A percentile compares a stretch with the other conserved stretches of the same genome.
Conservation (phyloP, 2,888 invertebrate genomes). For the Tenodera sinensis region DNA sequence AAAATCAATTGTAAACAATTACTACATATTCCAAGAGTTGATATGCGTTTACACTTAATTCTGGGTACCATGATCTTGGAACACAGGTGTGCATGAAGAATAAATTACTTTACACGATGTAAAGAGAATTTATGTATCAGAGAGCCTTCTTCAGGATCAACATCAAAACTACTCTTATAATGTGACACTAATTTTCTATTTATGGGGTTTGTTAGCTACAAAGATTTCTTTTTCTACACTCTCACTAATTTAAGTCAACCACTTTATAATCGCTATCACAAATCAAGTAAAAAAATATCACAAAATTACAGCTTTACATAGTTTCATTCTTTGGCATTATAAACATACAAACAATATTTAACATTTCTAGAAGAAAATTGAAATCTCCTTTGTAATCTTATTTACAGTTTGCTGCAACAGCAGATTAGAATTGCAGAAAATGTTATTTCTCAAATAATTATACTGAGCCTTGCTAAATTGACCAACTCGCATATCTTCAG, state of each 20-base stretch:
- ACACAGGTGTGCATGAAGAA: too few species aligned
- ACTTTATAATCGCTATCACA: neutral
- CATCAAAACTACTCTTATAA: neutral
- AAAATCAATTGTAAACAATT: neutral
- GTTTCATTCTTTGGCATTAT: neutral
- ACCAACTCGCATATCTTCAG: neutral
- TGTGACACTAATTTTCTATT: neutral
- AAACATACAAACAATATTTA: neutral
- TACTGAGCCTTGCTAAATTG: neutral
- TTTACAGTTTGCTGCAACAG: neutral
- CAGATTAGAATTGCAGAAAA: neutral
- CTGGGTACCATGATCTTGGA: too few species aligned
- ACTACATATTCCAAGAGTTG: neutral
- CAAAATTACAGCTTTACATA: neutral
- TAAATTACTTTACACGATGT: neutral
- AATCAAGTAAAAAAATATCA: conserved; percentile 4
- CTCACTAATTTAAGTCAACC: neutral
- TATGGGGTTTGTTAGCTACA: neutral
- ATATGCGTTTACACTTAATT: neutral
- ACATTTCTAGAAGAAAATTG: neutral
- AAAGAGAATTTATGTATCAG: neutral
- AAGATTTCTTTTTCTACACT: neutral
- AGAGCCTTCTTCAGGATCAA: neutral
- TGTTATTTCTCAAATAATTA: neutral
- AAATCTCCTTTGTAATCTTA: neutral